A percentile compares a stretch with the other conserved stretches of the same genome.
Conservation (phyloP, 2,113 vertebrate species). For the Oncorhynchus gorbuscha region DNA sequence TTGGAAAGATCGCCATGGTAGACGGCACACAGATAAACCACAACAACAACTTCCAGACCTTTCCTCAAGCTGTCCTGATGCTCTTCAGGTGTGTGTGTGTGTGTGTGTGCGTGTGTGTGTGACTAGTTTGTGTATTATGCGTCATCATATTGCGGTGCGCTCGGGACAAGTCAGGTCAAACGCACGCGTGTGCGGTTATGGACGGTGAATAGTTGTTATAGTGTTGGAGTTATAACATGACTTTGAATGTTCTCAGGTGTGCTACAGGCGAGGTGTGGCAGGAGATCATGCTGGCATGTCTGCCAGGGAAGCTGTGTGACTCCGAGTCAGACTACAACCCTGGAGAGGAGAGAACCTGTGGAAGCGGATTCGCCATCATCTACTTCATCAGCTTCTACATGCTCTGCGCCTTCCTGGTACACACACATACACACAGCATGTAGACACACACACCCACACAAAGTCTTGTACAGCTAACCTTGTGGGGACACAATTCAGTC, state of each 20-base stretch:
- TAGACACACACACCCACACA: too few species aligned
- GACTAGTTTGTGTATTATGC: not conserved
- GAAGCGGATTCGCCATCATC: slow-evolving; percentile 93
- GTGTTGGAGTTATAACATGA: not conserved
- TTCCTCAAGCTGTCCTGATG: slow-evolving; percentile 93
- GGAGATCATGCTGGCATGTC: slow-evolving; percentile 96
- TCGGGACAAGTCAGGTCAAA: not conserved
- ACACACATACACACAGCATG: not conserved
- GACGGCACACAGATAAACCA: slow-evolving; percentile 96
- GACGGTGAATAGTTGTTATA: not conserved
- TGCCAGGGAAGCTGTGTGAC: slow-evolving; percentile 92
- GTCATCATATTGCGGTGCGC: not conserved
- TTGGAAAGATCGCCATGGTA: slow-evolving; percentile 97
- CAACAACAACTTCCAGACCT: slow-evolving; percentile 99
- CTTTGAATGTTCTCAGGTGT: slow-evolving; percentile 77
- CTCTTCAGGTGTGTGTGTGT: slow-evolving; percentile 86
- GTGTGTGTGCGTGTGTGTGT: slow-evolving; percentile 47
- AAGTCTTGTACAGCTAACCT: too few species aligned
- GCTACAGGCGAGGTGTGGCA: slow-evolving; percentile 98
- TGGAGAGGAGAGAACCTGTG: slow-evolving; percentile 90
- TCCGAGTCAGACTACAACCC: slow-evolving; percentile 88
- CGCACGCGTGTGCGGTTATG: not conserved
- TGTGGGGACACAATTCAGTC: too few species aligned
- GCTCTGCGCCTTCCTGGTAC: slow-evolving; percentile 98
- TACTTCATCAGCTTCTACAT: slow-evolving; percentile 99